phyloP scores from a whole-genome alignment of 2,797 vertebrate species.

The Schizopygopsis malacanthus region DNA sequence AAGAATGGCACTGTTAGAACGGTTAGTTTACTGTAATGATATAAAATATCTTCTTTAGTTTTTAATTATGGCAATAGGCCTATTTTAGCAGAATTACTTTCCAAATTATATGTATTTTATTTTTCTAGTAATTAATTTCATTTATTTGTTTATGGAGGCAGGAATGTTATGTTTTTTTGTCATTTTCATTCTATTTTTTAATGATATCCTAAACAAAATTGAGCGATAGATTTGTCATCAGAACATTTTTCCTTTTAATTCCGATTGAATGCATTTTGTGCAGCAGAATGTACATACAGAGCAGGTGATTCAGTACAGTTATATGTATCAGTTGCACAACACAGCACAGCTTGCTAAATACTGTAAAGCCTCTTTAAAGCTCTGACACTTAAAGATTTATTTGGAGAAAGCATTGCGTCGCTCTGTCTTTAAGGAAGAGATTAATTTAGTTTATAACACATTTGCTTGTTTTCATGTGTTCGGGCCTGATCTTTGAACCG shows the following conservation, averaged over 20 bases:
- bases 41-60: constrained; percentile 55
- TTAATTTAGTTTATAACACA: constrained; percentile 75
- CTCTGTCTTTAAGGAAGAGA: constrained; percentile 76
- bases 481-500: constrained; percentile 79
- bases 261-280: not conserved
- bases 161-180: not conserved
- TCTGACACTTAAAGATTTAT: constrained; percentile 54
- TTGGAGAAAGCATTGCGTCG: constrained; percentile 33
- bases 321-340: not conserved
- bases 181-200: not conserved
- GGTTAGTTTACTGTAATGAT: constrained; percentile 63
- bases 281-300: too few species aligned
- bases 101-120: not conserved
- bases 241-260: not conserved
- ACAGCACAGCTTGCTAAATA: constrained; percentile 32
- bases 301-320: not conserved
- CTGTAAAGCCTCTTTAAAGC: constrained; percentile 37
- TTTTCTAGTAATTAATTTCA: not conserved
- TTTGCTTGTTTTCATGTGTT: constrained; percentile 78
- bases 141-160: not conserved
- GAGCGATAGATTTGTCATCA: not conserved
- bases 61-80: constrained; percentile 60
- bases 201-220: not conserved
- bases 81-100: not conserved
- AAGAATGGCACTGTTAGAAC: constrained; percentile 63